Evolutionary conservation across 2,888 invertebrate species (phyloP).

Genomic region (Xestoiulus laeticollis): DNA sequence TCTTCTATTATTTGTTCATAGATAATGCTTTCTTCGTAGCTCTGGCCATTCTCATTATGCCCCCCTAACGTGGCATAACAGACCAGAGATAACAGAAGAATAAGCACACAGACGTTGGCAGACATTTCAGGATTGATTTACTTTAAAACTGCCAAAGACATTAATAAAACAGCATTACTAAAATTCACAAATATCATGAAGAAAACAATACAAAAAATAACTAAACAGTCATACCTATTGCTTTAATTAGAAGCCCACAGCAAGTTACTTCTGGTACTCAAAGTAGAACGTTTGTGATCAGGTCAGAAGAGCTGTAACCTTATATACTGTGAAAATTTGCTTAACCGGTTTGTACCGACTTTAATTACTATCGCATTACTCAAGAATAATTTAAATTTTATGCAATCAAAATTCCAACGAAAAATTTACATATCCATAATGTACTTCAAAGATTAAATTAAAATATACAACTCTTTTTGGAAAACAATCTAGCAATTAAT

Average conservation of each 20-base stretch:
- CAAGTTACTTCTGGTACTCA: neutral
- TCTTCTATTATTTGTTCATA: neutral
- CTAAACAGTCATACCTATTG: neutral
- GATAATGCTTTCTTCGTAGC: neutral
- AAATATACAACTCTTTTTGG: neutral
- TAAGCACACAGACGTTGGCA: neutral
- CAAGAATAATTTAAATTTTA: neutral
- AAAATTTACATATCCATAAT: neutral
- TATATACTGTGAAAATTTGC: neutral
- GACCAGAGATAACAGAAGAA: neutral
- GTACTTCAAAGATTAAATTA: neutral
- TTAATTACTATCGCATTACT: neutral
- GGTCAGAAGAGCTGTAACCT: neutral
- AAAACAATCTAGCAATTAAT: too few relatives aligned
- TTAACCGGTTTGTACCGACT: neutral
- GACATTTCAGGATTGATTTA: neutral
- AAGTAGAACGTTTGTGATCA: neutral
- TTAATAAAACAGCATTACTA: too few relatives aligned
- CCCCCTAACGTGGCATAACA: constrained; percentile 40
- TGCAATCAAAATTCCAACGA: neutral
- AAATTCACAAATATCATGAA: neutral
- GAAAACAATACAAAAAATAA: neutral
- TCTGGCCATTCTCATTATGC: neutral
- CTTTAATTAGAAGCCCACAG: neutral
- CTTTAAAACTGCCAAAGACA: neutral